These are phyloP conservation scores for Eilema caniola DNA, from an alignment of 2,888 invertebrate species.

Conservation along the genomic window DNA sequence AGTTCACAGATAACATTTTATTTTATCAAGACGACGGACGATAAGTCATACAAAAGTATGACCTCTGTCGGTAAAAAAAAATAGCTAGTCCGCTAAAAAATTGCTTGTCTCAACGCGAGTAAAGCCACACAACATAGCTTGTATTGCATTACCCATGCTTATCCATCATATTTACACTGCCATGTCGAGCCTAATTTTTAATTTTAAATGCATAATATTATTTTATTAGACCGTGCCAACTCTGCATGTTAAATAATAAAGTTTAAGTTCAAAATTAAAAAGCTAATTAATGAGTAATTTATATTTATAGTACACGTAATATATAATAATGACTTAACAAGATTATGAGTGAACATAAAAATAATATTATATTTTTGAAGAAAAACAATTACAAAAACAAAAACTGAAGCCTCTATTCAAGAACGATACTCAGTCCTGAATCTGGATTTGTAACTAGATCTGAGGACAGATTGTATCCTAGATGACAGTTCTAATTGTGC, in stretches of 20 bases:
- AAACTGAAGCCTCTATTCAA: no score
- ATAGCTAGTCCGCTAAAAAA: no score
- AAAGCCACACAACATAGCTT: background rate
- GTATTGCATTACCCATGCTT: background rate
- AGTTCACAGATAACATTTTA: no score
- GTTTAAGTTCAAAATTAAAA: conserved; percentile 26
- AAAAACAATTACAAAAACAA: background rate
- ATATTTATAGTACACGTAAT: conserved; percentile 37
- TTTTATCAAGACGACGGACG: no score
- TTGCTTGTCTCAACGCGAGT: background rate
- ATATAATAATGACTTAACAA: conserved; percentile 9
- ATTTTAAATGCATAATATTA: background rate
- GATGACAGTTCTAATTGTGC: no score
- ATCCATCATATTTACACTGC: conserved; percentile 1
- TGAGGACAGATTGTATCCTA: no score
- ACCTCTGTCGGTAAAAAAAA: no score
- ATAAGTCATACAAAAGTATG: no score
- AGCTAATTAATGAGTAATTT: conserved; percentile 40
- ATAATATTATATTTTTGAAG: background rate
- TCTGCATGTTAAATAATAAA: background rate
- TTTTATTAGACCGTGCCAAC: background rate
- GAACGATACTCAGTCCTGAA: no score
- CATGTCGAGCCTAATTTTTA: conserved; percentile 1
- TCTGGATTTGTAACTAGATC: no score
- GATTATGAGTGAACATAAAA: background rate